A percentile compares a stretch with the other conserved stretches of the same genome.
These are phyloP conservation scores for Astur gentilis DNA, from an alignment of 2,113 vertebrate species.

Conservation along the genomic window DNA sequence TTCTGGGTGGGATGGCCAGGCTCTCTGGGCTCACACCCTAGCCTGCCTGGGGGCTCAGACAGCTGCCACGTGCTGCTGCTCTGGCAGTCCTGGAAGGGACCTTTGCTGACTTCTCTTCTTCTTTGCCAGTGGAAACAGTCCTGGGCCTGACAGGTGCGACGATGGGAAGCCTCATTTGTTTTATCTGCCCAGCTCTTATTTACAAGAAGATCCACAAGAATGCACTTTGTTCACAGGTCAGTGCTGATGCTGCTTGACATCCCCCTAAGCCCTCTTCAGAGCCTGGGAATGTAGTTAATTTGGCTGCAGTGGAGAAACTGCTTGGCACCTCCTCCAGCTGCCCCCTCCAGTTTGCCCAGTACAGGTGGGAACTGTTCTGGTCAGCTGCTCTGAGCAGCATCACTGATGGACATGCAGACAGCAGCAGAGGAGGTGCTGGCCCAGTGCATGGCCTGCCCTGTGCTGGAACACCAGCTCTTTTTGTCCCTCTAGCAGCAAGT, in stretches of 20 bases:
- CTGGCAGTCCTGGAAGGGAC: background rate
- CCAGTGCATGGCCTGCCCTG: background rate
- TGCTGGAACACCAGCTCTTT: background rate
- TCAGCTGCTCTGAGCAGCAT: background rate
- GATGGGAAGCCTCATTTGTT: conserved; percentile 98
- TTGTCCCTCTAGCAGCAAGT: background rate
- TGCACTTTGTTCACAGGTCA: conserved; percentile 85
- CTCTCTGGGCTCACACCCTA: background rate
- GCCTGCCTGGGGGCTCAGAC: background rate
- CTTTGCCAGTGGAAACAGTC: conserved; percentile 90
- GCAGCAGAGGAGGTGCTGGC: background rate
- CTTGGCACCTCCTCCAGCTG: background rate
- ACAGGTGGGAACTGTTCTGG: background rate
- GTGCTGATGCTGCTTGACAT: conserved; percentile 19
- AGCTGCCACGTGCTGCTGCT: background rate
- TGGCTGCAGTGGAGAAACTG: background rate
- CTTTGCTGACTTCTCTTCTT: conserved; percentile 30
- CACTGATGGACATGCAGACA: background rate
- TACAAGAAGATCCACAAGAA: conserved; percentile 93
- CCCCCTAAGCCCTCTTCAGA: background rate
- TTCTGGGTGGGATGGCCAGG: background rate
- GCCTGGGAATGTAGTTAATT: background rate
- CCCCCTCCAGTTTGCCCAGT: background rate
- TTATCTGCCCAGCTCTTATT: conserved; percentile 96
- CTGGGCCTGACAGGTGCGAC: conserved; percentile 95